Conservation (phyloP, 2,888 invertebrate genomes). For the Neelides folsomi region DNA sequence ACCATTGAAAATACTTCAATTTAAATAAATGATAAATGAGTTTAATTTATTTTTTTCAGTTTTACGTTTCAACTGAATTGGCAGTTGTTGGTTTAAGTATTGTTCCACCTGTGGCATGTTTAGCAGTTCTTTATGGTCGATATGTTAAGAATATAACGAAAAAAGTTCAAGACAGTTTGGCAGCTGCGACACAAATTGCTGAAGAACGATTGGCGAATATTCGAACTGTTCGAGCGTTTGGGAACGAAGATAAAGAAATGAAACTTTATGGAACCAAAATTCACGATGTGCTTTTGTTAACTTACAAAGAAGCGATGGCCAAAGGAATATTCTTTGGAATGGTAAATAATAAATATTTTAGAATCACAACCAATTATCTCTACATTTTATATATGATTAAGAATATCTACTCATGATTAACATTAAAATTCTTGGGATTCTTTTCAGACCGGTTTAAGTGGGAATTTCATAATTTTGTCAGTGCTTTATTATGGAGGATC, state of each 20-base stretch:
- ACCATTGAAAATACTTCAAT: too few species aligned
- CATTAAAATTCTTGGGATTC: too few species aligned
- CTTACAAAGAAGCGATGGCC: constrained; percentile 75
- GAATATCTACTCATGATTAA: too few species aligned
- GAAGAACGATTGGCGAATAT: constrained; percentile 86
- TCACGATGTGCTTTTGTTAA: constrained; percentile 56
- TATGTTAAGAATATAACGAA: constrained; percentile 73
- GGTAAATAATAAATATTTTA: too few species aligned
- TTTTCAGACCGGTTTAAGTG: constrained; percentile 66
- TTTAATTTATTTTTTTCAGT: constrained; percentile 42
- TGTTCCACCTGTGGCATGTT: constrained; percentile 75
- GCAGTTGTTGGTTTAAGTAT: constrained; percentile 72
- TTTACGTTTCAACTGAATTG: constrained; percentile 79
- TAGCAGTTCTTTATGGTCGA: constrained; percentile 69
- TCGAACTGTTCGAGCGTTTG: constrained; percentile 83
- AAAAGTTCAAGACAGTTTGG: constrained; percentile 55
- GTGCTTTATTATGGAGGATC: constrained; percentile 85
- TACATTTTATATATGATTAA: too few species aligned
- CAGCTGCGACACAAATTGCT: constrained; percentile 54
- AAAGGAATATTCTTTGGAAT: constrained; percentile 81
- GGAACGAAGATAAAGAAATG: constrained; percentile 68
- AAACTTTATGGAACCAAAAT: constrained; percentile 54
- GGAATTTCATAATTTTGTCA: constrained; percentile 75
- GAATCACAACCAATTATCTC: too few species aligned
- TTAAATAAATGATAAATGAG: constrained; percentile 1